A percentile compares a stretch with the other conserved stretches of the same genome.
These are phyloP conservation scores for Leptura quadrifasciata DNA, from an alignment of 2,888 invertebrate genomes.

Conservation along the genomic window DNA sequence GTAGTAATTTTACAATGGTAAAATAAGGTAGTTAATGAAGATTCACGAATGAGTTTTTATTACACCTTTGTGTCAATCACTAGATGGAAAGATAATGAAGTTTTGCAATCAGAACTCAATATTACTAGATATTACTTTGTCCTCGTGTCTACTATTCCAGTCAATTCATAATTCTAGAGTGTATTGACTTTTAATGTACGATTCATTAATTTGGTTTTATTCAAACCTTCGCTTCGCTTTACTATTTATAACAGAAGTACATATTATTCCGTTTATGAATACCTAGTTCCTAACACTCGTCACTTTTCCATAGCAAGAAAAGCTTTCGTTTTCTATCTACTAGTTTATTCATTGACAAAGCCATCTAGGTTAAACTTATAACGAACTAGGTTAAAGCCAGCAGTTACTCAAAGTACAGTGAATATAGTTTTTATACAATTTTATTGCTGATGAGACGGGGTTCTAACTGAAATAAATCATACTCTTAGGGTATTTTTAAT, in stretches of 20 bases:
- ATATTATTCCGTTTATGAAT: background rate
- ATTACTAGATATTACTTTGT: background rate
- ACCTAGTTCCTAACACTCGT: background rate
- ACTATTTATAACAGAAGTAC: background rate
- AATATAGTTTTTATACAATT: too few relatives aligned
- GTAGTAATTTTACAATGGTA: too few relatives aligned
- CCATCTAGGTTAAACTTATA: background rate
- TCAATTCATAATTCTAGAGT: background rate
- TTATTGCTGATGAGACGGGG: too few relatives aligned
- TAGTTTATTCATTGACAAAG: background rate
- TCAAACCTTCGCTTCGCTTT: background rate
- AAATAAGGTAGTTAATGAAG: background rate
- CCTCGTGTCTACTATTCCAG: background rate
- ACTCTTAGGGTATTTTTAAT: too few relatives aligned
- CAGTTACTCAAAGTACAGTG: background rate
- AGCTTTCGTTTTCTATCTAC: background rate
- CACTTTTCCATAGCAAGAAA: background rate
- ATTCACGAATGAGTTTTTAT: background rate
- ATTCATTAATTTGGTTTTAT: conserved; percentile 2
- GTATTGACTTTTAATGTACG: background rate
- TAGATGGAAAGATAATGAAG: background rate
- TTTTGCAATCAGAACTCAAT: background rate
- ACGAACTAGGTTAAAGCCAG: background rate
- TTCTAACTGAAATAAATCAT: too few relatives aligned
- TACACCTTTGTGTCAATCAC: background rate